Base-by-base conservation (phyloP, 2,113 vertebrate genomes). In the Phaethornis superciliosus region DNA sequence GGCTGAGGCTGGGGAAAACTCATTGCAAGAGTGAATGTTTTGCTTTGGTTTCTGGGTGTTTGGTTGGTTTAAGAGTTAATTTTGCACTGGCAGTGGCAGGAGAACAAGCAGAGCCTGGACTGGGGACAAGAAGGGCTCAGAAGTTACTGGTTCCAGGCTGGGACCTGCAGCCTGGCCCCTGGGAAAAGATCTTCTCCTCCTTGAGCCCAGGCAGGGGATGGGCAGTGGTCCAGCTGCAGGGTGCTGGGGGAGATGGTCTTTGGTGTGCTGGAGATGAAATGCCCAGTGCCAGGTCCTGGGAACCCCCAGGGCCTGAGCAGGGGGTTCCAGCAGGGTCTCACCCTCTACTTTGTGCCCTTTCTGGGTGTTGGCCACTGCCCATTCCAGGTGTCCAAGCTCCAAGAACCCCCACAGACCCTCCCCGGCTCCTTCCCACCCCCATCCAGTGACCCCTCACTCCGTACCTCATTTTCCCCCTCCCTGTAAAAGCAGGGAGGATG, bases 61-160 rank as follows among this genome's bases (percentile, higher is more conserved):
- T 8, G 19, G 14, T 7, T 44, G 7, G 18, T 13, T 1, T 13
- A 47, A 60, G 63, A 5, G 65, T 82, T 68, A 2, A 13, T 74
- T 89, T 82, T 59, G 65, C 93, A 68, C 85, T 47, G 81, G 59
- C 16, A 8, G 55, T 15, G 44, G 40, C 51, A 60, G 18, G 51
- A 55, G 76, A 26, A 28, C 9, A 5, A 51, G 67, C 21, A 54
- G 58, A 71, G 22, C 55, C 60, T 1, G 1, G 28, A 28, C 0
- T 2, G 32, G 59, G 58, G 52, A 18, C 32, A 40, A 21, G 72
- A 54, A 54, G 24, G 0, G 1, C 1, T 10, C 20, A n/a, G 40
- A 55, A 55, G 7, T 19, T 8, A 0, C 35, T 5, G 40, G 21
- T 5, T 60, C 28, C 2, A 8, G 44, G n/a, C 35, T 2, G 1